These are phyloP conservation scores for Catharus fuscescens DNA, from an alignment of 2,113 vertebrate genomes.

Conservation along the genomic window DNA sequence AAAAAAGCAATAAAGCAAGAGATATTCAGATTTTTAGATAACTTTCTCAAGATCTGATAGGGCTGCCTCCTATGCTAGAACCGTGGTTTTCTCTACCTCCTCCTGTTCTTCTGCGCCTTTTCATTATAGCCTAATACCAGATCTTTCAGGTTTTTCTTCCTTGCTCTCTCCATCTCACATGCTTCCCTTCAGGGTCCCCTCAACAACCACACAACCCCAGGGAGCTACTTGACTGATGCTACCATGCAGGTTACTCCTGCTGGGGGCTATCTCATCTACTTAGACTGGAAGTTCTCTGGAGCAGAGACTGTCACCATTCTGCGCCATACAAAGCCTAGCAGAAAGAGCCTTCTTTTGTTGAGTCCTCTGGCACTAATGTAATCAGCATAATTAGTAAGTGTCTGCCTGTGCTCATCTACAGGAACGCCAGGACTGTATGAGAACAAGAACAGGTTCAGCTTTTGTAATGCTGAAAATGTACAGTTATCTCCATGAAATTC, in stretches of 20 bases:
- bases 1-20: neutral
- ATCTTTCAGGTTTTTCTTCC: conserved; percentile 43
- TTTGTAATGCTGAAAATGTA: neutral
- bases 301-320: neutral
- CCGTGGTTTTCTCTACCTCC: neutral
- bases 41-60: neutral
- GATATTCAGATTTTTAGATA: neutral
- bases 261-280: neutral
- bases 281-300: neutral
- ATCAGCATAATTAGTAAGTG: neutral
- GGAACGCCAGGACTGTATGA: neutral
- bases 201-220: neutral
- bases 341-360: neutral
- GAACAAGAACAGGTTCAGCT: neutral
- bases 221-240: neutral
- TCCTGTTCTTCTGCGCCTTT: neutral
- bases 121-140: neutral
- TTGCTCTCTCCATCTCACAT: neutral
- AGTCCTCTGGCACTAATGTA: neutral
- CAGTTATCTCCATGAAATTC: neutral
- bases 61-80: neutral
- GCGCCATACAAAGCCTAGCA: neutral
- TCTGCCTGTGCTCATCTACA: neutral
- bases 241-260: conserved; percentile 1
- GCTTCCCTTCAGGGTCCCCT: neutral